A percentile compares a stretch with the other conserved stretches of the same genome.
These are phyloP conservation scores for Sesia bembeciformis DNA, from an alignment of 2,888 invertebrate genomes.

Conservation along the genomic window DNA sequence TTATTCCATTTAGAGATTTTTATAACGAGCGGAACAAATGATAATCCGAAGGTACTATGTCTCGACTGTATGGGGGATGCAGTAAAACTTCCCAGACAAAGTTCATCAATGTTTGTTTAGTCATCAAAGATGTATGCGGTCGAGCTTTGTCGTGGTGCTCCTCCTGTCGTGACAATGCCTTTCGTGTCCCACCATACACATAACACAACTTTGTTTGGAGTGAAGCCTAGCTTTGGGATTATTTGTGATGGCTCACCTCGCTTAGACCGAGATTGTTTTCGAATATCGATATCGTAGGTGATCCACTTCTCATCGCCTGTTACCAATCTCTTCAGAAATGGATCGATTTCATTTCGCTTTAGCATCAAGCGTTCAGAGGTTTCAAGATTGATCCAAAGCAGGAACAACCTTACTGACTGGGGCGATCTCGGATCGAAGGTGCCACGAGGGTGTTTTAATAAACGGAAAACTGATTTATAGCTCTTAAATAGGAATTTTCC, in stretches of 20 bases:
- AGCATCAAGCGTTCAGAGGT: not conserved
- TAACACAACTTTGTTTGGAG: not conserved
- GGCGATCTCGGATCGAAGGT: constrained; percentile 33
- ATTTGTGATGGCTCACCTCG: not conserved
- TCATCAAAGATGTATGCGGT: too few relatives aligned
- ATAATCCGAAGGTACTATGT: too few relatives aligned
- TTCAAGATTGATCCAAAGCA: not conserved
- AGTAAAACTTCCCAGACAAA: too few relatives aligned
- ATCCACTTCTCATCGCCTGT: not conserved
- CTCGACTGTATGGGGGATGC: too few relatives aligned
- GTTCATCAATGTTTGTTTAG: too few relatives aligned
- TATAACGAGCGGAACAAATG: too few relatives aligned
- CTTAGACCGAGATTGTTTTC: not conserved
- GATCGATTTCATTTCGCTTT: not conserved
- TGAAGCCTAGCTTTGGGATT: not conserved
- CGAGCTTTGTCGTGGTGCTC: too few relatives aligned
- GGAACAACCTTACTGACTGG: constrained; percentile 10
- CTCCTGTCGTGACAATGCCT: too few relatives aligned
- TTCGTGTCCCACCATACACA: not conserved
- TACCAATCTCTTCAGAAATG: too few relatives aligned
- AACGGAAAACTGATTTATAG: constrained; percentile 64
- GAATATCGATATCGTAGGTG: not conserved
- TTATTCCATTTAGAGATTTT: too few relatives aligned
- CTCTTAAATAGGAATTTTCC: constrained; percentile 47
- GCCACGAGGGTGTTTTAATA: constrained; percentile 50